Evolutionary conservation across 1,140 invertebrate genomes (phyloP).

Genomic region (Maconellicoccus hirsutus): DNA sequence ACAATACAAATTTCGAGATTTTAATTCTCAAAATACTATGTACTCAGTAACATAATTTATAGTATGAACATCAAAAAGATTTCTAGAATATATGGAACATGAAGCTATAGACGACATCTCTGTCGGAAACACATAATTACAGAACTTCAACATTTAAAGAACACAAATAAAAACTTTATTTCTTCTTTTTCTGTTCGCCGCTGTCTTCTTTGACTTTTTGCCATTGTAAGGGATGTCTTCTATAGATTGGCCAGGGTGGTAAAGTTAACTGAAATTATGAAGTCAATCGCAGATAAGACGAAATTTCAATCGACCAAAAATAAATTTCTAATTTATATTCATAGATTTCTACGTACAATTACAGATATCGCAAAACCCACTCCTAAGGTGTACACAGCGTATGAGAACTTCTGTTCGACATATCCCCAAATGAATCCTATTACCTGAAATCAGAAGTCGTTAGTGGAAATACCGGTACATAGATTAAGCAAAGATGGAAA

Average conservation of each 20-base stretch:
- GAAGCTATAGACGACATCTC: too few species aligned
- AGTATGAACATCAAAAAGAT: too few species aligned
- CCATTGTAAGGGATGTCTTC: conserved; percentile 78
- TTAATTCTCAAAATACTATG: too few species aligned
- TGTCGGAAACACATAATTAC: too few species aligned
- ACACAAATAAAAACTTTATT: too few species aligned
- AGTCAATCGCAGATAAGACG: background rate
- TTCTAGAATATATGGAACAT: too few species aligned
- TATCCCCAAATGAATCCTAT: conserved; percentile 88
- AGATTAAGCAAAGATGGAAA: background rate
- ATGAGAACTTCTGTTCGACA: conserved; percentile 86
- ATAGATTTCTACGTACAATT: conserved; percentile 47
- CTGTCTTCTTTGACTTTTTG: conserved; percentile 52
- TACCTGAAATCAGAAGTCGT: conserved; percentile 37
- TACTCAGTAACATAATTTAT: too few species aligned
- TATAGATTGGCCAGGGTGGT: conserved; percentile 88
- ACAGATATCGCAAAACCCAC: conserved; percentile 78
- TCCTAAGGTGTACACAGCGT: conserved; percentile 84
- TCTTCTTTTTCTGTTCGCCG: conserved; percentile 13
- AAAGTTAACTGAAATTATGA: conserved; percentile 53
- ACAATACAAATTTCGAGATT: too few species aligned
- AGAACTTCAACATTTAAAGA: too few species aligned
- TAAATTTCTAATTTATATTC: too few species aligned
- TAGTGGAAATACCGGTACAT: background rate
- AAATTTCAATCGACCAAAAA: too few species aligned